Conservation (phyloP, 2,113 vertebrate species). For the Crotophaga sulcirostris region DNA sequence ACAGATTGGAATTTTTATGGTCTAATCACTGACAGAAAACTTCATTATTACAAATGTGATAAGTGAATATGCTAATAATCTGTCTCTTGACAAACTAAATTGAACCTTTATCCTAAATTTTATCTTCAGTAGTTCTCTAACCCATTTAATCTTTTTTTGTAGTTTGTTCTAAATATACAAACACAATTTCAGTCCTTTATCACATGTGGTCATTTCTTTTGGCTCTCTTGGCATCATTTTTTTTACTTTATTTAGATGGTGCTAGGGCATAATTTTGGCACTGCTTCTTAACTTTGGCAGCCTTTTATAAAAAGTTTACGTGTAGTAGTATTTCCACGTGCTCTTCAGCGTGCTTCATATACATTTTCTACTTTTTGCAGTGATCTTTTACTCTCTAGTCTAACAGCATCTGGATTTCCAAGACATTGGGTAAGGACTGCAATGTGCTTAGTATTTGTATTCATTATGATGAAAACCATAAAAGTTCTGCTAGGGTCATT, state of each 20-base stretch:
- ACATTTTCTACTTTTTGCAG: not conserved
- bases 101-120: not conserved
- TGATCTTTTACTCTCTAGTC: not conserved
- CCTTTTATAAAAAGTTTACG: not conserved
- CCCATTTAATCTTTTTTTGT: not conserved
- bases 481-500: not conserved
- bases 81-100: not conserved
- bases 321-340: not conserved
- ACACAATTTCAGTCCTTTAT: not conserved
- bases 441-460: not conserved
- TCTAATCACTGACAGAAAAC: not conserved
- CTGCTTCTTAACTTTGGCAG: not conserved
- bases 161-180: not conserved
- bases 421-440: not conserved
- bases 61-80: not conserved
- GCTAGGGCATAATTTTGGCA: not conserved
- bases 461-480: not conserved
- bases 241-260: not conserved
- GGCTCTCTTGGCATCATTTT: not conserved
- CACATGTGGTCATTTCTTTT: not conserved
- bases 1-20: not conserved
- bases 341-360: not conserved
- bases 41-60: not conserved
- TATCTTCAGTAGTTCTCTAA: not conserved
- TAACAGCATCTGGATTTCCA: not conserved